A percentile compares a stretch with the other conserved stretches of the same genome.
phyloP scores from a whole-genome alignment of 2,888 invertebrate species.

The Dryobota labecula region DNA sequence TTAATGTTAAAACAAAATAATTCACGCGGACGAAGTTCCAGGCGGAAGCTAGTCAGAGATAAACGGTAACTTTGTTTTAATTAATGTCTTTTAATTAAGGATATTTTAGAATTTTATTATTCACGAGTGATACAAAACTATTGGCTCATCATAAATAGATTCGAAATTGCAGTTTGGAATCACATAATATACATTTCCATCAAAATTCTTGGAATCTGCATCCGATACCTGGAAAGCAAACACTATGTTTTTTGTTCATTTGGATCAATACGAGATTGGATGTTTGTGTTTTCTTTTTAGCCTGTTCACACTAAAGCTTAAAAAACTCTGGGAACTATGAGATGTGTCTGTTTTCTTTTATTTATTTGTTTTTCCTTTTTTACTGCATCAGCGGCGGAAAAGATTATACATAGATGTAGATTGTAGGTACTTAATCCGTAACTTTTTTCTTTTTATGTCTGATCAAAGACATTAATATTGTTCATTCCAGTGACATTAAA shows the following conservation, averaged over 20 bases:
- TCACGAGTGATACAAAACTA: no score
- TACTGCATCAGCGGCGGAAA: neutral
- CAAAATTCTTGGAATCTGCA: neutral
- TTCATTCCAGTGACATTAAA: no score
- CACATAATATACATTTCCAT: neutral
- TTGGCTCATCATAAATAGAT: no score
- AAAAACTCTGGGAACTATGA: neutral
- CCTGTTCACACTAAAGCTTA: no score
- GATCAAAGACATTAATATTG: no score
- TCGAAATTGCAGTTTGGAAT: neutral
- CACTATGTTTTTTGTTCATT: neutral
- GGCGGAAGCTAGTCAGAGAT: no score
- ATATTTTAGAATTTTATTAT: neutral
- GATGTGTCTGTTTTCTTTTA: neutral
- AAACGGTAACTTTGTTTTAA: neutral
- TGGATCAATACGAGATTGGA: conserved; percentile 1
- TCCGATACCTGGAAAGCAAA: neutral
- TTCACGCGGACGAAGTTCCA: no score
- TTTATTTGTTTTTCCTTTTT: neutral
- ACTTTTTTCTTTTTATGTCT: no score
- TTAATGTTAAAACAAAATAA: no score
- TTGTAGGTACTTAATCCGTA: no score
- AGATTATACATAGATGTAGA: no score
- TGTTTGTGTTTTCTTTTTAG: neutral
- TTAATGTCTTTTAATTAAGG: neutral